Percentiles rank a stretch among this genome's conserved stretches.
phyloP scores from a whole-genome alignment of 2,888 invertebrate species.

The Zygaena filipendulae region DNA sequence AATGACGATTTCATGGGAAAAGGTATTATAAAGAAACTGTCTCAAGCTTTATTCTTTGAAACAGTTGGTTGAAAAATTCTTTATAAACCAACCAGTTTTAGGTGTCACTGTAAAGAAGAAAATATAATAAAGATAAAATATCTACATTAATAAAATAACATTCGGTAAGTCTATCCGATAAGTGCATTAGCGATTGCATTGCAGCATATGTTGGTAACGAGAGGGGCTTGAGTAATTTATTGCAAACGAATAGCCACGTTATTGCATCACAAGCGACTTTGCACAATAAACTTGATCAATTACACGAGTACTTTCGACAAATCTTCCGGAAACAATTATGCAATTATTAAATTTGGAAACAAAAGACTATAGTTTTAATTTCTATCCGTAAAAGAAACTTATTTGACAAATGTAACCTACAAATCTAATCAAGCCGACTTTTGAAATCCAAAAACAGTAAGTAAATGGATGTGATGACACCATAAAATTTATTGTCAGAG shows the following conservation, averaged over 20 bases:
- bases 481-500: no score
- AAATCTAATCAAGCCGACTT: no score
- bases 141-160: not conserved
- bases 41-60: no score
- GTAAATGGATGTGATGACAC: no score
- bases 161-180: slow-evolving; percentile 20
- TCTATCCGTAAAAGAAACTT: no score
- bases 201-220: slow-evolving; percentile 43
- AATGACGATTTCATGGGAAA: no score
- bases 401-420: no score
- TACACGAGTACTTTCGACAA: slow-evolving; percentile 22
- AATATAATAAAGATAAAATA: not conserved
- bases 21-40: no score
- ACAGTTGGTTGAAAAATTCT: no score
- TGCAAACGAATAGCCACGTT: slow-evolving; percentile 35
- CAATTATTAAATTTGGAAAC: not conserved
- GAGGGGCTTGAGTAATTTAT: slow-evolving; percentile 40
- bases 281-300: slow-evolving; percentile 36
- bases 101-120: slow-evolving; percentile 5
- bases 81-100: no score
- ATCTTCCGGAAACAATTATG: not conserved
- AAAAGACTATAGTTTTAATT: no score
- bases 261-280: slow-evolving; percentile 43
- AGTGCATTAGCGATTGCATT: slow-evolving; percentile 37
- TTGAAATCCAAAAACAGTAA: no score